Conservation (phyloP, 1,140 invertebrate species). For the Saxidomus purpurata region DNA sequence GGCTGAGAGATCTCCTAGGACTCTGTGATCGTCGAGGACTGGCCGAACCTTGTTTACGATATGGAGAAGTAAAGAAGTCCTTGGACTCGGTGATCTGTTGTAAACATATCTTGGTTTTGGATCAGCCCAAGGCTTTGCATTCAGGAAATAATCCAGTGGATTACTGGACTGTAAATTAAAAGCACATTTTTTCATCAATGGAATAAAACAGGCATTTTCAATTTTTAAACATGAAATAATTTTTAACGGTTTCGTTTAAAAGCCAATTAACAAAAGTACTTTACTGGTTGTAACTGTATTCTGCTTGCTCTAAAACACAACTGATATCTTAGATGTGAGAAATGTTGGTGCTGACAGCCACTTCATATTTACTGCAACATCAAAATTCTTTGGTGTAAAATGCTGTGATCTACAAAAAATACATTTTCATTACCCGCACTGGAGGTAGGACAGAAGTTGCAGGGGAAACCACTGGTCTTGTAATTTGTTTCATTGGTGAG, state of each 20-base stretch:
- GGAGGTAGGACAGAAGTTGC: background rate
- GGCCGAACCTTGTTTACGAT: background rate
- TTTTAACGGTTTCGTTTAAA: too few relatives aligned
- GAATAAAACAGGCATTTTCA: too few relatives aligned
- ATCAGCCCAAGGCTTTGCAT: constrained; percentile 60
- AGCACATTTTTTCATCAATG: too few relatives aligned
- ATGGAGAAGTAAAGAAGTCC: background rate
- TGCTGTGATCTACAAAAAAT: too few relatives aligned
- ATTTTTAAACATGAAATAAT: too few relatives aligned
- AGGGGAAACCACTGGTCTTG: constrained; percentile 8
- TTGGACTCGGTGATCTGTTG: constrained; percentile 38
- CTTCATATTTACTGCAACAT: too few relatives aligned
- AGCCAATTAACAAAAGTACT: too few relatives aligned
- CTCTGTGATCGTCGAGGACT: constrained; percentile 38
- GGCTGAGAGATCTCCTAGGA: constrained; percentile 12
- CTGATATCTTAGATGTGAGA: too few relatives aligned
- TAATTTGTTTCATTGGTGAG: constrained; percentile 31
- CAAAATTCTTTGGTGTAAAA: too few relatives aligned
- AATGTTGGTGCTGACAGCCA: too few relatives aligned
- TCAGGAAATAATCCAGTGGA: constrained; percentile 64
- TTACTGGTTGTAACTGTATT: too few relatives aligned
- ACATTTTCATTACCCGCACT: background rate
- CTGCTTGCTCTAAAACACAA: too few relatives aligned
- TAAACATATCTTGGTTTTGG: background rate
- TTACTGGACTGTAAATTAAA: constrained; percentile 30